phyloP scores from a whole-genome alignment of 2,888 invertebrate species.

The Cantharis nigra region DNA sequence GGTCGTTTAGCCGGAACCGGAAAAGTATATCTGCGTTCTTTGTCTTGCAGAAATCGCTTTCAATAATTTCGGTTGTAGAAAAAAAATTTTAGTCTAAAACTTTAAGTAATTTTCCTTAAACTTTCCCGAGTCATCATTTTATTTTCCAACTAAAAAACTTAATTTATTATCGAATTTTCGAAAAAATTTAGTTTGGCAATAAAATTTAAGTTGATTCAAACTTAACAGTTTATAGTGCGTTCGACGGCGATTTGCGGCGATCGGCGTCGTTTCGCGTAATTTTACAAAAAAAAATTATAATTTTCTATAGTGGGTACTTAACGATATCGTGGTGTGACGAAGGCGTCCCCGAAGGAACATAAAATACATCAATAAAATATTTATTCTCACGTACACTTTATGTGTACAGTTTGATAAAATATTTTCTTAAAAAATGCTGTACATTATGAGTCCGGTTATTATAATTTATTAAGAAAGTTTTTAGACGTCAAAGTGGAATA shows the following conservation, averaged over 20 bases:
- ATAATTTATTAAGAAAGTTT: not conserved
- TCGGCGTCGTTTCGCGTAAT: not conserved
- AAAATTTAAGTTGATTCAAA: not conserved
- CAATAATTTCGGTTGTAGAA: conserved; percentile 27
- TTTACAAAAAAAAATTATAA: not conserved
- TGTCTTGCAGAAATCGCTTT: conserved; percentile 41
- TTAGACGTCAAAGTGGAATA: not conserved
- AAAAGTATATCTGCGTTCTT: conserved; percentile 44
- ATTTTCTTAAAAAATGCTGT: not conserved
- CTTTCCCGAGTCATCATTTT: not conserved
- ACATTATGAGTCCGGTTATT: not conserved
- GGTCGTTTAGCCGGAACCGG: conserved; percentile 49
- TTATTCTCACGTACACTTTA: not conserved
- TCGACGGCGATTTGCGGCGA: not conserved
- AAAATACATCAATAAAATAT: not conserved
- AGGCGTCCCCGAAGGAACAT: not conserved
- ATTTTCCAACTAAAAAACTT: not conserved
- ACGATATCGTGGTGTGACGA: not conserved
- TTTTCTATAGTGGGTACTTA: not conserved
- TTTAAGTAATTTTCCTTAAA: not conserved
- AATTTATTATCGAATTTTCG: not conserved
- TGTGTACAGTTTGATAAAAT: not conserved
- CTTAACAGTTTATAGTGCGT: not conserved
- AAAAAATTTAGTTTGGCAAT: not conserved
- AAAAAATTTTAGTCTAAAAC: not conserved